Evolutionary conservation across 1,140 invertebrate genomes (phyloP).

Genomic region (Aethina tumida): DNA sequence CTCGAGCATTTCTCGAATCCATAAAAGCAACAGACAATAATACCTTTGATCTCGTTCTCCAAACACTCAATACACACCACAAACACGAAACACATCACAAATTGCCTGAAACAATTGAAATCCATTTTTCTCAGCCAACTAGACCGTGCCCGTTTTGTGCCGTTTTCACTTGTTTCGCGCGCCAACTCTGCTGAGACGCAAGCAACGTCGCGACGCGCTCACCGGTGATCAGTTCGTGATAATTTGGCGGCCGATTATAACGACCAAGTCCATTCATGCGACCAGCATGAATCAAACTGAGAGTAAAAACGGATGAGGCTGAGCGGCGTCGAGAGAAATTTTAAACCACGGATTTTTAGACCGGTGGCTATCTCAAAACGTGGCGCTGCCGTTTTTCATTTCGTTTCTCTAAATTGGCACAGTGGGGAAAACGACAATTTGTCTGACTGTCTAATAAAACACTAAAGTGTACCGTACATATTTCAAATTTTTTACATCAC

Average conservation of each 20-base stretch:
- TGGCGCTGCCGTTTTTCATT: slow-evolving; percentile 6
- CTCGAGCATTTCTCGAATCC: background rate
- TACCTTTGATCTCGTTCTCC: slow-evolving; percentile 31
- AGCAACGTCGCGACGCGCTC: slow-evolving; percentile 1
- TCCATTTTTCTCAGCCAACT: slow-evolving; percentile 29
- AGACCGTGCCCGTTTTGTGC: slow-evolving; percentile 27
- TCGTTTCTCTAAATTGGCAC: too few species aligned
- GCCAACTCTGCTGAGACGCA: too few species aligned
- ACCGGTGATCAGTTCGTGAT: slow-evolving; percentile 7
- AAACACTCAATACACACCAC: slow-evolving; percentile 21
- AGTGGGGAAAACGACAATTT: too few species aligned
- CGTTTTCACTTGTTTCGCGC: slow-evolving; percentile 26
- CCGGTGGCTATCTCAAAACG: slow-evolving; percentile 17
- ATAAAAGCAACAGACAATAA: too few species aligned
- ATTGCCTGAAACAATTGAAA: slow-evolving; percentile 26
- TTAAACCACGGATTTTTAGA: slow-evolving; percentile 28
- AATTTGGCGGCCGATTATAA: slow-evolving; percentile 1
- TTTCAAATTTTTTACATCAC: too few species aligned
- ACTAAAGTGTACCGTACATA: too few species aligned
- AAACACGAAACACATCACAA: slow-evolving; percentile 25
- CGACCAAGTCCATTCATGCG: background rate
- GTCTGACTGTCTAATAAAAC: too few species aligned
- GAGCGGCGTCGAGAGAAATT: slow-evolving; percentile 27
- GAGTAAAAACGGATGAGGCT: slow-evolving; percentile 26
- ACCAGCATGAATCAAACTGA: background rate